Percentiles rank a stretch among this genome's conserved stretches.
These are phyloP conservation scores for Ibycter americanus DNA, from an alignment of 2,797 vertebrate species.

Conservation along the genomic window DNA sequence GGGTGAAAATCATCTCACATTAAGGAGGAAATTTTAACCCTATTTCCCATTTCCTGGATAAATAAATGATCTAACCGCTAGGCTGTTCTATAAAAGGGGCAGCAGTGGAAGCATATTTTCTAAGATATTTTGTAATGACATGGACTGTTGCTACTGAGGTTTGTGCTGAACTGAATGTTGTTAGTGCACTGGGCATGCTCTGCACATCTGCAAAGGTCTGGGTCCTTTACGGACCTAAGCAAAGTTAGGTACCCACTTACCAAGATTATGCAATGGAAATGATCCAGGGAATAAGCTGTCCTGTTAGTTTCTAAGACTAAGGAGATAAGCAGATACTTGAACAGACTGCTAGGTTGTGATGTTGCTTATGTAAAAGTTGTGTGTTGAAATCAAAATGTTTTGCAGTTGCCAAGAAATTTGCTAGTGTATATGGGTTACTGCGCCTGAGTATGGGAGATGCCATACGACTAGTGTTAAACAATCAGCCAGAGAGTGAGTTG, in stretches of 20 bases:
- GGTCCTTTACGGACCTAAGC: background rate
- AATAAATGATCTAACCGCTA: background rate
- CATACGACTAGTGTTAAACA: slow-evolving; percentile 79
- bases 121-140: background rate
- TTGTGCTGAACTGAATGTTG: background rate
- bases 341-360: background rate
- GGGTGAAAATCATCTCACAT: background rate
- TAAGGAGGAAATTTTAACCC: background rate
- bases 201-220: background rate
- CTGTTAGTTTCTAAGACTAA: background rate
- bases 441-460: slow-evolving; percentile 84
- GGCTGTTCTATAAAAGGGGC: background rate
- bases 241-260: background rate
- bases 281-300: background rate
- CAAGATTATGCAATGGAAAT: background rate
- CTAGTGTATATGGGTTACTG: slow-evolving; percentile 81
- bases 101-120: background rate
- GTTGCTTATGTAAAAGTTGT: background rate
- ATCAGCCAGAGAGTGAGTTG: slow-evolving; percentile 79
- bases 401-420: slow-evolving; percentile 88
- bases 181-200: background rate
- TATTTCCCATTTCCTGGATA: background rate
- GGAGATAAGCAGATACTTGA: background rate
- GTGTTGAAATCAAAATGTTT: slow-evolving; percentile 46
- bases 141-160: background rate